These are phyloP conservation scores for Sphenodon punctatus DNA, from an alignment of 2,797 vertebrate species.

Conservation along the genomic window DNA sequence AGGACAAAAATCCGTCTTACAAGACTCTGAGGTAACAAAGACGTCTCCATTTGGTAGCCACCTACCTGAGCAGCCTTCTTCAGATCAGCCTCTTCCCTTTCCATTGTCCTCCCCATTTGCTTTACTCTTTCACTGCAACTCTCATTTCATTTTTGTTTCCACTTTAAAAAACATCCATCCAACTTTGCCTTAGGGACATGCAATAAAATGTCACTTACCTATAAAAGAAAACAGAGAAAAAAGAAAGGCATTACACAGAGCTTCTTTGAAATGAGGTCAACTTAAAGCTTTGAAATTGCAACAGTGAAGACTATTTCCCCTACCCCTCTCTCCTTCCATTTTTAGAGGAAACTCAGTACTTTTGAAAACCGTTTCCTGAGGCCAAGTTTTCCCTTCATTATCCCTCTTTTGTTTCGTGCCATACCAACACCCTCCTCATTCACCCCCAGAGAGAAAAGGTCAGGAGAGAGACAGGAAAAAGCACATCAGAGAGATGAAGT, in stretches of 20 bases:
- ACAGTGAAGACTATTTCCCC: conserved; percentile 59
- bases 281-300: conserved; percentile 71
- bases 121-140: conserved; percentile 13
- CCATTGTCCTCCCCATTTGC: conserved; percentile 23
- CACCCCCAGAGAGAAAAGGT: not conserved
- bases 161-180: conserved; percentile 43
- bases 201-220: conserved; percentile 78
- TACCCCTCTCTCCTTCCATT: conserved; percentile 44
- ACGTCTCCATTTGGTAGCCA: not conserved
- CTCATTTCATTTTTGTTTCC: conserved; percentile 29
- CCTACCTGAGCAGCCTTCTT: conserved; percentile 66
- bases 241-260: conserved; percentile 55
- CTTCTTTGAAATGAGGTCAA: conserved; percentile 76
- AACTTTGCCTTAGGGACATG: conserved; percentile 70
- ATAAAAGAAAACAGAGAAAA: conserved; percentile 46
- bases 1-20: rapidly evolving
- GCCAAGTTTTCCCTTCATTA: conserved; percentile 1
- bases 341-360: conserved; percentile 50
- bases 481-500: not conserved
- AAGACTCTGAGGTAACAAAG: not conserved
- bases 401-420: not conserved
- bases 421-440: not conserved
- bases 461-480: not conserved
- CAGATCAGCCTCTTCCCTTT: conserved; percentile 44
- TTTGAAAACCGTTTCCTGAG: conserved; percentile 34